Evolutionary conservation across 2,888 invertebrate genomes (phyloP), one percentile per base, ranked within the genome.

Genomic region (Pristionchus maxplancki): DNA sequence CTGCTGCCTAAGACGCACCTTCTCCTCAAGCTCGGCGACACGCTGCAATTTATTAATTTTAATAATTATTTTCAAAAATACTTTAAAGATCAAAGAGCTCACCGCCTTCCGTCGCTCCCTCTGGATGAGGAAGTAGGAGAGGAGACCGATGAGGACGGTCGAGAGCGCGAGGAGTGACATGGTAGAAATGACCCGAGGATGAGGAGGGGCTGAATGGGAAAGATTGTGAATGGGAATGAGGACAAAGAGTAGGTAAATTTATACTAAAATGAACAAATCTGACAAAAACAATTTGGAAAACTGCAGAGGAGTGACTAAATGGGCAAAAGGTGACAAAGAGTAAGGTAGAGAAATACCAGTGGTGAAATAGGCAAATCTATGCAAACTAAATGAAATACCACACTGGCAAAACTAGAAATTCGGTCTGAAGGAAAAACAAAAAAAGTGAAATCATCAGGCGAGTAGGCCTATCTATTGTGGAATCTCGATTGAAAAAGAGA

Each of bases 21-120:
- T 91, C 78, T 89, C 89, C 37, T 90, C 89, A 31, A 92, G 84
- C 44, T 91, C 89, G 2, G 88, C 89, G 88, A 89, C 89, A 88
- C 91, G 86, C 90, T 91, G 88, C 40, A 90, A 71, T 20, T n/a
- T n/a, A 44, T 44, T 3, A 3, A 48, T 24, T 28, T 50, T 34
- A 28, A 15, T 13, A 37, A 50, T 44, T 20, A 28, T 28, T 24
- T 6, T 44, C 40, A 24, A 78, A n/a, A 40, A 78, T 81, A 28
- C 0, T 4, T n/a, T 44, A 78, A 78, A 78, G 44, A 13, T 15
- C 44, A 78, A 44, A 44, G 48, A 78, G n/a, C 62, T 81, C 37
- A 40, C 34, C 40, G 90, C 90, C 88, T 89, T 89, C 31, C 89
- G 71, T 74, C 90, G 71, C 34, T 81, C 74, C n/a, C 17, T 50